phyloP scores from a whole-genome alignment of 2,888 invertebrate genomes.

The Rhyacophila evoluta region DNA sequence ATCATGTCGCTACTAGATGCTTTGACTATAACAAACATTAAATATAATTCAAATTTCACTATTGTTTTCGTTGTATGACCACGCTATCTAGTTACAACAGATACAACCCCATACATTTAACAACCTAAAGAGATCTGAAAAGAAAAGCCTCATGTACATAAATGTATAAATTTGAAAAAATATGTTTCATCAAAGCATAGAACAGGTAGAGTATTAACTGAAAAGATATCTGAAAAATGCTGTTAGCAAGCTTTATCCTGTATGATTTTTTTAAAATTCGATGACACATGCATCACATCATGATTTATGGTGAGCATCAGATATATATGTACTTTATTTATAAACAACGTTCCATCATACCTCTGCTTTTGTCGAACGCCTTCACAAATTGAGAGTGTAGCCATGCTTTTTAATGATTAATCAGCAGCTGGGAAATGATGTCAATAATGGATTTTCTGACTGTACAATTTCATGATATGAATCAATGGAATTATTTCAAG shows the following conservation, averaged over 20 bases:
- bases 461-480: too few species aligned
- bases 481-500: too few species aligned
- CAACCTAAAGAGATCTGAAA: not conserved
- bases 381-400: constrained; percentile 27
- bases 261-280: not conserved
- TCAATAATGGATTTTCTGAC: not conserved
- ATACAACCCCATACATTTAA: not conserved
- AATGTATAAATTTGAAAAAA: not conserved
- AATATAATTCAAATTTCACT: too few species aligned
- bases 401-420: constrained; percentile 40
- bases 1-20: too few species aligned
- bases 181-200: not conserved
- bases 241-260: constrained; percentile 5
- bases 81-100: too few species aligned
- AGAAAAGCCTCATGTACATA: not conserved
- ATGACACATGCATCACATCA: constrained; percentile 7
- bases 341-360: not conserved
- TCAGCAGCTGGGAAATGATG: constrained; percentile 23
- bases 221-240: constrained; percentile 5
- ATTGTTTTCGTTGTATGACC: too few species aligned
- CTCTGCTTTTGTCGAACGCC: not conserved
- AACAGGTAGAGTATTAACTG: not conserved
- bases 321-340: not conserved
- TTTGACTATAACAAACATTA: too few species aligned
- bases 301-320: not conserved